Evolutionary conservation across 2,888 invertebrate species (phyloP), one percentile per base, ranked within the genome.

Genomic region (Hemicrepidius hirtus): DNA sequence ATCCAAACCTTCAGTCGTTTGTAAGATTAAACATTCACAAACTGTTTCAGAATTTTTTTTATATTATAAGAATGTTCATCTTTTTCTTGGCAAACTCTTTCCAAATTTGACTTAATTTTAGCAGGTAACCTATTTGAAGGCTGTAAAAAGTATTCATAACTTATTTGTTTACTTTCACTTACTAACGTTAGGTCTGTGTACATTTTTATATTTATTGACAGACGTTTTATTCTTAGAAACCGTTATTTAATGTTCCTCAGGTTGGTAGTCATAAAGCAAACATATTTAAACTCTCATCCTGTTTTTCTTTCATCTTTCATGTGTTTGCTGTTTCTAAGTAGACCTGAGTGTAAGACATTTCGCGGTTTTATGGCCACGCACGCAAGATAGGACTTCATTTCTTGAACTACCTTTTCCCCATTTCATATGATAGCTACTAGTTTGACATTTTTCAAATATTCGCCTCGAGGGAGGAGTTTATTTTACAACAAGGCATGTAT

Each of bases 321-420:
- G n/a, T 46, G 46, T 46, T 46, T 18, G 46, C 16, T 46, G 46
- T 46, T 46, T 46, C 46, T 18, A 9, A 6, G 46, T 4, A 3
- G 18, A 20, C 13, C 6, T 3, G 13, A 2, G 16, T 18, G 6
- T 3, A 46, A 46, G 46, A 40, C 40, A 40, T 46, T 44, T 44
- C 46, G 46, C 18, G 46, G 20, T 46, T 46, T 46, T 46, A 46
- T 46, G 18, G 18, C 46, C 7, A 46, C 46, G 40, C 40, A 40
- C 40, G 40, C 20, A 18, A 46, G 10, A 20, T 46, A 46, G 4
- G 10, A 46, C 46, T 46, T 18, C 46, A 46, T 46, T 46, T 18
- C 46, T 6, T 16, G 13, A 13, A 13, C 10, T 44, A 44, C 41
- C 41, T 44, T 44, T n/a, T 44, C 41, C 7, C 13, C 41, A 16